Conservation (phyloP, 2,113 vertebrate genomes). For the Takifugu flavidus region DNA sequence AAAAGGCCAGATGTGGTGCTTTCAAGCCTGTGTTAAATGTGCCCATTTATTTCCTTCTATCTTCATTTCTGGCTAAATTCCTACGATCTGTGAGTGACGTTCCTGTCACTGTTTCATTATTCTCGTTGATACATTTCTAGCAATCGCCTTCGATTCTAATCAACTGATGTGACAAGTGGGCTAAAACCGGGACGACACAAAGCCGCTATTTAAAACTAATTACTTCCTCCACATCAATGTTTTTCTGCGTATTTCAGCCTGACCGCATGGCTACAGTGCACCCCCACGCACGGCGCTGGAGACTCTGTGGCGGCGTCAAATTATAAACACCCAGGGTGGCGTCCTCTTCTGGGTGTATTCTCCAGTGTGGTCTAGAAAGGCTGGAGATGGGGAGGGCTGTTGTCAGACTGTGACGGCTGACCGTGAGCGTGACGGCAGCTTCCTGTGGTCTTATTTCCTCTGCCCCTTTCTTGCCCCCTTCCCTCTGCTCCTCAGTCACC, state of each 20-base stretch:
- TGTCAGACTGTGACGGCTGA: constrained; percentile 47
- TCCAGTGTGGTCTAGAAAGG: constrained; percentile 43
- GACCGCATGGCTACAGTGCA: constrained; percentile 20
- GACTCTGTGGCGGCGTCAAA: constrained; percentile 45
- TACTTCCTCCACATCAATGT: constrained; percentile 16
- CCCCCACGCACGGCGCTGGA: constrained; percentile 25
- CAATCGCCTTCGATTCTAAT: neutral
- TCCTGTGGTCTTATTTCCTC: constrained; percentile 64
- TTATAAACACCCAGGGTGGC: constrained; percentile 54
- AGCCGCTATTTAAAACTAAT: constrained; percentile 23
- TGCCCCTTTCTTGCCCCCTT: constrained; percentile 7
- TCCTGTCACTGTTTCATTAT: too few species aligned
- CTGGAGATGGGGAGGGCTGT: constrained; percentile 26
- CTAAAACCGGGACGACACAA: constrained; percentile 9
- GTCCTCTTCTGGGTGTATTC: constrained; percentile 49
- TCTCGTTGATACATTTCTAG: too few species aligned
- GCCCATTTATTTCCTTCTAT: too few species aligned
- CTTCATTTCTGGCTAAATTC: too few species aligned
- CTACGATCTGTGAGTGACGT: too few species aligned
- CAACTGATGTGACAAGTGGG: constrained; percentile 18
- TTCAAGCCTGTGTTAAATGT: too few species aligned
- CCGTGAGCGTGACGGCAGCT: constrained; percentile 64
- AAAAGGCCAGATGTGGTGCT: too few species aligned
- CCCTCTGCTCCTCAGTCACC: constrained; percentile 26
- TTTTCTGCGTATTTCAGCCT: constrained; percentile 7